Conservation (phyloP, 2,888 invertebrate species). For the Lumbricus terrestris region DNA sequence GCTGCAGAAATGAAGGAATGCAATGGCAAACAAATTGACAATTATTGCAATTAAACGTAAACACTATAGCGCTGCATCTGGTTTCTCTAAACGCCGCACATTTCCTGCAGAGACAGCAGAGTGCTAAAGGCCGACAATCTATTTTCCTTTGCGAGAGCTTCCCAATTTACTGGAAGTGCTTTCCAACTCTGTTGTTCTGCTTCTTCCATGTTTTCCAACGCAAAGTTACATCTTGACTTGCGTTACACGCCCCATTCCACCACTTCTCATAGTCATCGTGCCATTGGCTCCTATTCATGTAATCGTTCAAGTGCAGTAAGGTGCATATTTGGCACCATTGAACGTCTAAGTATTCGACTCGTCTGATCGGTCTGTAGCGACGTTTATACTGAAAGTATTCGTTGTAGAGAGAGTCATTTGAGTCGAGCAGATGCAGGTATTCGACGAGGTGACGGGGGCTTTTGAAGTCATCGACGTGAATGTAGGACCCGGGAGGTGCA, state of each 20-base stretch:
- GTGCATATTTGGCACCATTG: conserved; percentile 86
- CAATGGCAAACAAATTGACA: too few species aligned
- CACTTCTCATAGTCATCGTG: conserved; percentile 33
- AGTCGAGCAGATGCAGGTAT: conserved; percentile 80
- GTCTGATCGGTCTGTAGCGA: neutral
- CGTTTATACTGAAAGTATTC: conserved; percentile 59
- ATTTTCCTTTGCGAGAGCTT: neutral
- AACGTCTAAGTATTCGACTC: neutral
- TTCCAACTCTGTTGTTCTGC: neutral
- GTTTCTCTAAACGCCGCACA: neutral
- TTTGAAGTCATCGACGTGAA: conserved; percentile 92
- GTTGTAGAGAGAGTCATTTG: conserved; percentile 85
- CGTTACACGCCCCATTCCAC: conserved; percentile 62
- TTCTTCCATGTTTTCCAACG: neutral
- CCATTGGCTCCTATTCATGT: neutral
- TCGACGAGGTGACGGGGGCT: conserved; percentile 82
- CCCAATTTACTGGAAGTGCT: neutral
- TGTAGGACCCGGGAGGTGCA: conserved; percentile 85
- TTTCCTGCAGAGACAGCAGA: neutral
- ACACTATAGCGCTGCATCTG: too few species aligned
- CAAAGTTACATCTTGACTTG: conserved; percentile 34
- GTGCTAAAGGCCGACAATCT: too few species aligned
- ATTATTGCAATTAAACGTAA: too few species aligned
- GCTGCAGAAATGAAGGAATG: too few species aligned
- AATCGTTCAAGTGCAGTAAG: conserved; percentile 41